phyloP scores from a whole-genome alignment of 2,888 invertebrate genomes.

The Craniophora ligustri region DNA sequence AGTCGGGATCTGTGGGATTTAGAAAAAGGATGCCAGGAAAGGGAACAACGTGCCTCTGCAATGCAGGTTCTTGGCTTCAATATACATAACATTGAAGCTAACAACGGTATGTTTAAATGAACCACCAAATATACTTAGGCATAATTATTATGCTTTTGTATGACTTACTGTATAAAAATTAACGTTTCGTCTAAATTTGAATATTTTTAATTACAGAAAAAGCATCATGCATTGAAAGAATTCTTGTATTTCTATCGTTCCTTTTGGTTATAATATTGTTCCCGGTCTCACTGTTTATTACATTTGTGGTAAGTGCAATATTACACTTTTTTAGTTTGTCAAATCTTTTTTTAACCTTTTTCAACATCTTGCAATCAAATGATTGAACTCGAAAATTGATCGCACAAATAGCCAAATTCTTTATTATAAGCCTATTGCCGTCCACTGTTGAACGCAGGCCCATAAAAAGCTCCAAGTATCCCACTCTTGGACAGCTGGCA shows the following conservation, averaged over 20 bases:
- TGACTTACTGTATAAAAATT: background rate
- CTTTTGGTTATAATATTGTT: constrained; percentile 61
- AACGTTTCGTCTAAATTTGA: too few relatives aligned
- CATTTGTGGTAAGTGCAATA: constrained; percentile 64
- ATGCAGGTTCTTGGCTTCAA: constrained; percentile 16
- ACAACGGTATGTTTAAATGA: background rate
- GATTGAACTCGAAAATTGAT: too few relatives aligned
- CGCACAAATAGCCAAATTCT: too few relatives aligned
- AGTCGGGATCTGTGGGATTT: background rate
- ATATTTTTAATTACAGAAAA: constrained; percentile 54
- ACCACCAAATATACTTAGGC: too few relatives aligned
- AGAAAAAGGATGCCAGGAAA: background rate
- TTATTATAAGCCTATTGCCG: too few relatives aligned
- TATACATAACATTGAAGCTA: constrained; percentile 13
- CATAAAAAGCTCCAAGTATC: too few relatives aligned
- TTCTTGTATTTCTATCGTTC: constrained; percentile 61
- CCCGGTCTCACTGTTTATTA: constrained; percentile 65
- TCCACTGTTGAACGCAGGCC: too few relatives aligned
- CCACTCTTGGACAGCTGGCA: too few relatives aligned
- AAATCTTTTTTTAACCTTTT: too few relatives aligned
- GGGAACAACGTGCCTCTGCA: background rate
- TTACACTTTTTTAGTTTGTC: background rate
- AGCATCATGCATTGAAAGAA: constrained; percentile 58
- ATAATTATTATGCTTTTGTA: too few relatives aligned
- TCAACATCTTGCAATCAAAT: too few relatives aligned